Conservation (phyloP, 2,888 invertebrate genomes). For the Sphaeridia pumilis region DNA sequence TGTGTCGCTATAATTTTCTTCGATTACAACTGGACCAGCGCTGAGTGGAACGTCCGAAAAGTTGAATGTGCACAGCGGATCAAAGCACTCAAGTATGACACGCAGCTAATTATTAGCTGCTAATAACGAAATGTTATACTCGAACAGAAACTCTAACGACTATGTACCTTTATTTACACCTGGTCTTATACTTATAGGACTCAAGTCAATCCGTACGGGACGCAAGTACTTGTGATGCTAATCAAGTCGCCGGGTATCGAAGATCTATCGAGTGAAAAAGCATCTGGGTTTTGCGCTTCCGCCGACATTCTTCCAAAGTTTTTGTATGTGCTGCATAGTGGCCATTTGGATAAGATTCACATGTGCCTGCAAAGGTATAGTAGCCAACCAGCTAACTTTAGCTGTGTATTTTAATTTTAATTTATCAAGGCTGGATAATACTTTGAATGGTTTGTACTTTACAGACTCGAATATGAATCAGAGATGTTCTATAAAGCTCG, state of each 20-base stretch:
- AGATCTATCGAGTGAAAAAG: slow-evolving; percentile 75
- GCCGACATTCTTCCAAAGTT: slow-evolving; percentile 87
- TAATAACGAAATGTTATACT: no score
- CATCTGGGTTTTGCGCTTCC: slow-evolving; percentile 75
- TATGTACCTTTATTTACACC: not conserved
- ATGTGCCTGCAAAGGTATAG: slow-evolving; percentile 51
- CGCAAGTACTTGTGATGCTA: slow-evolving; percentile 65
- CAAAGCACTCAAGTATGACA: slow-evolving; percentile 48
- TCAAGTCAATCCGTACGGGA: slow-evolving; percentile 25
- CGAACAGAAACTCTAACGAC: no score
- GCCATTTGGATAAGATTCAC: slow-evolving; percentile 68
- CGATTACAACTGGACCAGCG: slow-evolving; percentile 95
- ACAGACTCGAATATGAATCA: slow-evolving; percentile 14
- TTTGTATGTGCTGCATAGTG: slow-evolving; percentile 71
- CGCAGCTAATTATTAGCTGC: no score
- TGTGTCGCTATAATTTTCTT: slow-evolving; percentile 89
- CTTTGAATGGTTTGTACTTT: slow-evolving; percentile 9
- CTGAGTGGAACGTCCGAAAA: slow-evolving; percentile 86
- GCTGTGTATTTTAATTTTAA: slow-evolving; percentile 19
- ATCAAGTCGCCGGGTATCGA: slow-evolving; percentile 64
- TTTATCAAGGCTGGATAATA: slow-evolving; percentile 22
- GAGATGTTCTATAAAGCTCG: slow-evolving; percentile 25
- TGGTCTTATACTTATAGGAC: slow-evolving; percentile 14
- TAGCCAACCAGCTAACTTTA: not conserved
- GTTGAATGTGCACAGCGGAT: slow-evolving; percentile 85